phyloP scores from a whole-genome alignment of 2,113 vertebrate species.

The Poeciliopsis turrubarensis region DNA sequence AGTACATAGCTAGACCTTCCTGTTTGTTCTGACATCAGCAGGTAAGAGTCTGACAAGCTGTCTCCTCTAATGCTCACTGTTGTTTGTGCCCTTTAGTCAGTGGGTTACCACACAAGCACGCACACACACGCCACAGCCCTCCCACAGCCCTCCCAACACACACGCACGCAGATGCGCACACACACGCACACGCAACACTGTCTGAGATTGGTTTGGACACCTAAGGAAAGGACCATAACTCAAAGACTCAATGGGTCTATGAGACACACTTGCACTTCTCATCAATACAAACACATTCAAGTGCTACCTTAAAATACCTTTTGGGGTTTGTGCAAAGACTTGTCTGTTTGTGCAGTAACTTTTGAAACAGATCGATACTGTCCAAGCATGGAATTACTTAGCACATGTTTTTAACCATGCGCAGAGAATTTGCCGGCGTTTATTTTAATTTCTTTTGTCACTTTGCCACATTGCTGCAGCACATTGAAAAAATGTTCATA shows the following conservation, averaged over 20 bases:
- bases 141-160: slow-evolving; percentile 35
- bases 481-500: neutral
- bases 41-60: slow-evolving; percentile 65
- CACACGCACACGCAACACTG: too few species aligned
- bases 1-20: slow-evolving; percentile 43
- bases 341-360: slow-evolving; percentile 12
- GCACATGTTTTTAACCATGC: slow-evolving; percentile 8
- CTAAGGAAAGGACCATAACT: slow-evolving; percentile 62
- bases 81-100: slow-evolving; percentile 53
- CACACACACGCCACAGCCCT: slow-evolving; percentile 23
- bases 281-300: slow-evolving; percentile 61
- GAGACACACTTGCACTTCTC: slow-evolving; percentile 61
- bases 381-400: slow-evolving; percentile 18
- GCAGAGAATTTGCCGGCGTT: slow-evolving; percentile 10
- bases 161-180: neutral
- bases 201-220: slow-evolving; percentile 50
- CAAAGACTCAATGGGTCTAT: slow-evolving; percentile 64
- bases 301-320: slow-evolving; percentile 54
- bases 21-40: slow-evolving; percentile 64
- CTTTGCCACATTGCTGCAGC: neutral
- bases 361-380: slow-evolving; percentile 27
- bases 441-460: neutral
- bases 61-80: slow-evolving; percentile 54
- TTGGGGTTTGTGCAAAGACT: slow-evolving; percentile 46
- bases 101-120: slow-evolving; percentile 65